A percentile compares a stretch with the other conserved stretches of the same genome.
These are phyloP conservation scores for Lepilemur ruficaudatus DNA, from an alignment of 2,797 vertebrate species.

Conservation along the genomic window DNA sequence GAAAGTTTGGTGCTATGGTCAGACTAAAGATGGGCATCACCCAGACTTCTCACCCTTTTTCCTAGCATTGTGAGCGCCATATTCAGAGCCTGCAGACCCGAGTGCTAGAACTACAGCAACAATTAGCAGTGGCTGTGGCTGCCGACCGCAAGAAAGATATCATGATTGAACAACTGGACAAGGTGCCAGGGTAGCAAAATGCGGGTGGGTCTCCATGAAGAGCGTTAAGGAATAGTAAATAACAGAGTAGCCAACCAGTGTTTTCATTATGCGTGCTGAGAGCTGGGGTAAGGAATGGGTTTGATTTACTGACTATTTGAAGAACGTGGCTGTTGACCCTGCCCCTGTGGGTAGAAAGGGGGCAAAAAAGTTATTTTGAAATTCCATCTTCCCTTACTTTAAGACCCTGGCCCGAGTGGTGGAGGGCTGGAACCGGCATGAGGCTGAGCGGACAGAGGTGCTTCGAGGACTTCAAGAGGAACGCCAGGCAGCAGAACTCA, in stretches of 20 bases:
- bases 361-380: constrained; percentile 16
- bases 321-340: background rate
- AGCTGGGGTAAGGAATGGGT: background rate
- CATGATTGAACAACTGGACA: constrained; percentile 90
- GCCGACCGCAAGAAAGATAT: constrained; percentile 87
- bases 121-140: constrained; percentile 84
- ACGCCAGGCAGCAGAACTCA: constrained; percentile 72
- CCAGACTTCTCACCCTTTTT: background rate
- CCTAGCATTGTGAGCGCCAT: constrained; percentile 85
- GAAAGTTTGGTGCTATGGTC: background rate
- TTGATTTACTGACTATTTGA: background rate
- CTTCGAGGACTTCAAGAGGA: constrained; percentile 79
- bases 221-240: background rate
- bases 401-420: constrained; percentile 87
- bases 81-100: constrained; percentile 84
- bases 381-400: constrained; percentile 31
- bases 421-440: constrained; percentile 87
- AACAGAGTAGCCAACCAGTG: background rate
- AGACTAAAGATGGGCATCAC: background rate
- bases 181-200: constrained; percentile 77
- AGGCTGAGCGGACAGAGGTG: constrained; percentile 80
- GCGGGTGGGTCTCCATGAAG: background rate
- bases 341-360: background rate
- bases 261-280: background rate
- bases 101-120: constrained; percentile 85